Percentiles rank a stretch among this genome's conserved stretches.
These are phyloP conservation scores for Papilio machaon DNA, from an alignment of 1,140 invertebrate genomes.

Conservation along the genomic window DNA sequence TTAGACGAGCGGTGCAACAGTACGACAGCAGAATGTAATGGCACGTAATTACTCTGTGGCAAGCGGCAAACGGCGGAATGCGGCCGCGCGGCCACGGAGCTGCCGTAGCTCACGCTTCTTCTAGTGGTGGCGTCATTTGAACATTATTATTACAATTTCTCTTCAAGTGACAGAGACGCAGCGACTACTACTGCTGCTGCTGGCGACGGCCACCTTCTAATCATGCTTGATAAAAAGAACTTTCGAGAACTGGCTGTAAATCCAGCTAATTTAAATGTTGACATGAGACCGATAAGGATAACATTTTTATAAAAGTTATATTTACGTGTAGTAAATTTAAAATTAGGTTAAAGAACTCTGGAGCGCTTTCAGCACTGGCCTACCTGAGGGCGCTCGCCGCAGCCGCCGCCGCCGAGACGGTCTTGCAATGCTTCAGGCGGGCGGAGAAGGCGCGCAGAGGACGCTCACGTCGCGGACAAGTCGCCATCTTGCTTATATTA, in stretches of 20 bases:
- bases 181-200: background rate
- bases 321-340: too few species aligned
- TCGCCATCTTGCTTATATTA: conserved; percentile 59
- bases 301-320: too few species aligned
- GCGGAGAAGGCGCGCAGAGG: conserved; percentile 61
- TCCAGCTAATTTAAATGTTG: background rate
- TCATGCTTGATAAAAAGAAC: background rate
- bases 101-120: conserved; percentile 33
- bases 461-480: conserved; percentile 65
- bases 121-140: conserved; percentile 42
- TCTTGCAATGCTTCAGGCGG: conserved; percentile 73
- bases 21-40: conserved; percentile 21
- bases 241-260: background rate
- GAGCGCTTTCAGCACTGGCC: conserved; percentile 4
- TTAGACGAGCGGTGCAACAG: conserved; percentile 10
- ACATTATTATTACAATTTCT: conserved; percentile 48
- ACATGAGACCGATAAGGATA: too few species aligned
- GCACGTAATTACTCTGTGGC: conserved; percentile 28
- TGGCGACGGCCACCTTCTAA: too few species aligned
- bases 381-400: conserved; percentile 68
- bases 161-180: conserved; percentile 32
- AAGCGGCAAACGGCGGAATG: conserved; percentile 38
- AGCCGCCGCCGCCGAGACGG: conserved; percentile 59
- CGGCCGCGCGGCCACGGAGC: conserved; percentile 38
- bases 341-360: too few species aligned